A percentile compares a stretch with the other conserved stretches of the same genome.
These are phyloP conservation scores for Esox lucius DNA, from an alignment of 2,797 vertebrate species.

Conservation along the genomic window DNA sequence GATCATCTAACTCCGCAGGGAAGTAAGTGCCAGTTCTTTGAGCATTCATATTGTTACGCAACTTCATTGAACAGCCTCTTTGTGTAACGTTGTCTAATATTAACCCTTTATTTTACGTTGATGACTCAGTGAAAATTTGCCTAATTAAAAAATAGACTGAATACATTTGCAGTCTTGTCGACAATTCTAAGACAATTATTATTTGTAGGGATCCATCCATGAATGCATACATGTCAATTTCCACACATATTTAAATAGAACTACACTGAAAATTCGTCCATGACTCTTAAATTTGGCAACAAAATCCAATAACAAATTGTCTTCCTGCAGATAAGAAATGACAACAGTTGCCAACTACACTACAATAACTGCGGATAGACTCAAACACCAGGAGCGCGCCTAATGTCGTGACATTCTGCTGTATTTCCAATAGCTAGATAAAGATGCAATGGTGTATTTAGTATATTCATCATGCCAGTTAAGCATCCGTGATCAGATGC, in stretches of 20 bases:
- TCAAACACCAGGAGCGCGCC: neutral
- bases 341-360: neutral
- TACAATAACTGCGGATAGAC: neutral
- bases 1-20: conserved; percentile 18
- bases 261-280: neutral
- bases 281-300: neutral
- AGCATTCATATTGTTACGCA: conserved; percentile 25
- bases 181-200: neutral
- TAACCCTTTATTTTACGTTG: neutral
- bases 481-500: conserved; percentile 41
- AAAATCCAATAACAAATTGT: neutral
- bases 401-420: neutral
- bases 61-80: conserved; percentile 7
- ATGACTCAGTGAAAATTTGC: neutral
- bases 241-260: neutral
- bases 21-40: conserved; percentile 21
- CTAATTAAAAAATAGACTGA: neutral
- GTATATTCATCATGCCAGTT: neutral
- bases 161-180: neutral
- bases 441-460: conserved; percentile 7
- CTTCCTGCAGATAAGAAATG: neutral
- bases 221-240: neutral
- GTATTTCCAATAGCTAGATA: conserved; percentile 23
- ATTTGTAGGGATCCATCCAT: neutral
- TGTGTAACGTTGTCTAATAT: neutral